Evolutionary conservation across 1,140 invertebrate genomes (phyloP).

Genomic region (Cyclargus thomasi): DNA sequence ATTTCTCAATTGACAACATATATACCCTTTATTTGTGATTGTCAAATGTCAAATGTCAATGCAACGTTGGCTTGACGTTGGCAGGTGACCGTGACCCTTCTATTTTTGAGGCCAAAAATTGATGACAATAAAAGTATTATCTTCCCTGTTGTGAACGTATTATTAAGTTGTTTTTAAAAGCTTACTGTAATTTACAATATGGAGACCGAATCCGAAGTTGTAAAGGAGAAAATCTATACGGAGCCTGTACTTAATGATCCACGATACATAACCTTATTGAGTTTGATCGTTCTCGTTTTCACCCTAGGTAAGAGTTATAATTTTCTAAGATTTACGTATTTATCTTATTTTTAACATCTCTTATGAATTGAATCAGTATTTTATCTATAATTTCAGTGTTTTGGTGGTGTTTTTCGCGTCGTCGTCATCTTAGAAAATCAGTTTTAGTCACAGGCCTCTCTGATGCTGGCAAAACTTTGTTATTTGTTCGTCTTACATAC

Average conservation of each 20-base stretch:
- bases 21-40: too few relatives aligned
- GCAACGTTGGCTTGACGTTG: neutral
- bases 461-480: constrained; percentile 90
- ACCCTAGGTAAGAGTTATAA: constrained; percentile 48
- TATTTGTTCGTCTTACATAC: constrained; percentile 84
- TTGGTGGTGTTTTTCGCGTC: constrained; percentile 76
- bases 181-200: constrained; percentile 21
- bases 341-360: neutral
- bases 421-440: constrained; percentile 75
- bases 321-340: constrained; percentile 38
- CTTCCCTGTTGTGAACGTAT: too few relatives aligned
- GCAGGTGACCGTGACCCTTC: too few relatives aligned
- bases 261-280: constrained; percentile 65
- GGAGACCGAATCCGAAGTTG: constrained; percentile 56
- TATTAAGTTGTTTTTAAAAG: too few relatives aligned
- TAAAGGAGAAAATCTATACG: constrained; percentile 67
- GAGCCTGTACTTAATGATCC: constrained; percentile 59
- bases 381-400: constrained; percentile 64
- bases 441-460: constrained; percentile 88
- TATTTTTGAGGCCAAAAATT: too few relatives aligned
- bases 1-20: too few relatives aligned
- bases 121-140: too few relatives aligned
- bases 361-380: constrained; percentile 5
- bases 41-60: neutral
- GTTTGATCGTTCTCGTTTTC: constrained; percentile 53